Evolutionary conservation across 2,888 invertebrate species (phyloP).

Genomic region (Chymomyza amoena): DNA sequence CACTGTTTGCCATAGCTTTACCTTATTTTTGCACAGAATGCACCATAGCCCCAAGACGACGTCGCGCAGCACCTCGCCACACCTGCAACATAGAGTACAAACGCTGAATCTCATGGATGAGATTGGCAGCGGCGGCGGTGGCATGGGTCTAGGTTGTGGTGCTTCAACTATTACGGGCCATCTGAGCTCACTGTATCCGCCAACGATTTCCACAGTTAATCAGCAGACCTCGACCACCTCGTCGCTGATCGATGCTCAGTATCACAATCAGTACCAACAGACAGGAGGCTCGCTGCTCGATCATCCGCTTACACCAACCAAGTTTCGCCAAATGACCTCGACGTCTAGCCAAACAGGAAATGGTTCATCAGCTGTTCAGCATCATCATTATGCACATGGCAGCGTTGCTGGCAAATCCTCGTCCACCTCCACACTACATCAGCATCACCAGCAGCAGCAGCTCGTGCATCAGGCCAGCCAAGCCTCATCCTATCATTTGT

Average conservation of each 20-base stretch:
- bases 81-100: constrained; percentile 78
- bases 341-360: constrained; percentile 77
- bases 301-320: constrained; percentile 78
- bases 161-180: constrained; percentile 75
- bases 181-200: constrained; percentile 74
- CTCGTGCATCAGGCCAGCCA: constrained; percentile 39
- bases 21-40: constrained; percentile 71
- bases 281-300: constrained; percentile 78
- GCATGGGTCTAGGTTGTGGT: constrained; percentile 35
- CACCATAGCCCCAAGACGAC: constrained; percentile 79
- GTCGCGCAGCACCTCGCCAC: constrained; percentile 78
- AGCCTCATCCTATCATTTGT: constrained; percentile 66
- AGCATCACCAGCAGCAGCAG: constrained; percentile 51
- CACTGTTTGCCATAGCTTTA: not conserved
- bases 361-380: constrained; percentile 30
- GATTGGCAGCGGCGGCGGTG: constrained; percentile 35
- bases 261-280: constrained; percentile 78
- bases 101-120: constrained; percentile 78
- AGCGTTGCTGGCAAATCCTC: constrained; percentile 54
- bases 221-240: constrained; percentile 78
- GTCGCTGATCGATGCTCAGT: constrained; percentile 76
- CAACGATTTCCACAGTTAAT: constrained; percentile 75
- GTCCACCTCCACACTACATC: constrained; percentile 69
- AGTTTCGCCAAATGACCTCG: constrained; percentile 76
- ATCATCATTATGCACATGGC: constrained; percentile 34